These are phyloP conservation scores for Hylaeus volcanicus DNA, from an alignment of 1,140 invertebrate species.

Conservation along the genomic window DNA sequence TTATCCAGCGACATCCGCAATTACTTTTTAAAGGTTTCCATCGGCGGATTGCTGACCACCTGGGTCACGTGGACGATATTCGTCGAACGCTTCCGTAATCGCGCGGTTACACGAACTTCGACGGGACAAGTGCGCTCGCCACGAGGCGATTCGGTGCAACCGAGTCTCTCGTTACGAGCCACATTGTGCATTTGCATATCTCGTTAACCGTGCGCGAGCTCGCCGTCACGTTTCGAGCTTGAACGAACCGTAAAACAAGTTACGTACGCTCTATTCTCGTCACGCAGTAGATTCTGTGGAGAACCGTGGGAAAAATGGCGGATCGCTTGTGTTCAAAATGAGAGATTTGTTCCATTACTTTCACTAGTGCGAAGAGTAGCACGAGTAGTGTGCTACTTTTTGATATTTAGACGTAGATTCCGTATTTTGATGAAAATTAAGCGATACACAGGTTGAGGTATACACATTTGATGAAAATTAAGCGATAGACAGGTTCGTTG, in stretches of 20 bases:
- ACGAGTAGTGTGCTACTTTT: too few species aligned
- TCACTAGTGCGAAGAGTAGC: too few species aligned
- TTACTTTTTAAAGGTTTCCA: background rate
- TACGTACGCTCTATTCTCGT: background rate
- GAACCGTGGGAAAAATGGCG: too few species aligned
- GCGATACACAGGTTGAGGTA: too few species aligned
- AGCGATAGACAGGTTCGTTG: too few species aligned
- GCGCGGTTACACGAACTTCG: background rate
- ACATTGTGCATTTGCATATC: slow-evolving; percentile 10
- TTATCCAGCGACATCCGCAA: background rate
- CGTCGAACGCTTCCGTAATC: background rate
- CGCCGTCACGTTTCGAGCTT: background rate
- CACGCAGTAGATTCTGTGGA: too few species aligned
- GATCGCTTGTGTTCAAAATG: too few species aligned
- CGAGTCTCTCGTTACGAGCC: background rate
- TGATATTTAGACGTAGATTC: too few species aligned
- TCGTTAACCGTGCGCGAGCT: background rate
- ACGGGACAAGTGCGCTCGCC: background rate
- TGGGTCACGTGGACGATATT: background rate
- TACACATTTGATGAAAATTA: too few species aligned
- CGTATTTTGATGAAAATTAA: too few species aligned
- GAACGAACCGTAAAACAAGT: background rate
- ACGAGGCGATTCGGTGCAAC: background rate
- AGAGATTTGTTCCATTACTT: too few species aligned
- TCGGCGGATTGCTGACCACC: too few species aligned